Base-by-base conservation (phyloP, 37 sponge, comb jelly and placozoan genomes). In the Petrosia ficiformis region DNA sequence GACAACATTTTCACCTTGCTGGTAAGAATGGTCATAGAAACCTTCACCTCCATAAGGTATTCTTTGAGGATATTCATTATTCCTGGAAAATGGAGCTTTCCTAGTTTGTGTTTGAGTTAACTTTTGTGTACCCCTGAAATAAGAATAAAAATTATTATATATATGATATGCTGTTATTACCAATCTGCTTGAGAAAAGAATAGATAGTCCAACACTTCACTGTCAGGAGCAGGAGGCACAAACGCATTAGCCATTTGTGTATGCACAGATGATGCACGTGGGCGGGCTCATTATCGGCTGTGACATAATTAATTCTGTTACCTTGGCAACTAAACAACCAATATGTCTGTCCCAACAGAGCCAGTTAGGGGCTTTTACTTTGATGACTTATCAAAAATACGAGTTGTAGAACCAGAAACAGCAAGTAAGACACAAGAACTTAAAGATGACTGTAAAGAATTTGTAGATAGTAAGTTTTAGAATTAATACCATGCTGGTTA, bases 391-490 rank as follows among this genome's bases (percentile, higher is more conserved):
- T 88, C 84, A 35, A 96, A 96, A 70, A 82, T 96, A 24, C 68
- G 97, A 44, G 91, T 93, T 6, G 33, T 96, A 28, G 86, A 92
- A 35, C 86, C 84, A 0, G 80, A 87, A 33, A 58, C 79, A 4
- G 83, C 87, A 3, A 26, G 69, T 28, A 48, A 84, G 61, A 93
- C 89, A 16, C 37, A 71, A 10, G 87, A 93, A 43, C 77, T 96
- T 44, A 96, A 87, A 64, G 97, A 90, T 38, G 97, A 96, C 65
- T 96, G 97, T 81, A 94, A 96, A 54, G 91, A 96, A 10, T 96
- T 96, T 57, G 84, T 93, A 11, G 97, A 96, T 71, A 96, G 97
- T 93, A 79, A 81, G 91, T 54, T 6, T 35, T 39, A 14, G 66
- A 31, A 10, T n/a, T n/a, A 64, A 64, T 8, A 31, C 10, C 33